Evolutionary conservation across 2,797 vertebrate genomes (phyloP).

Genomic region (Falco rusticolus): DNA sequence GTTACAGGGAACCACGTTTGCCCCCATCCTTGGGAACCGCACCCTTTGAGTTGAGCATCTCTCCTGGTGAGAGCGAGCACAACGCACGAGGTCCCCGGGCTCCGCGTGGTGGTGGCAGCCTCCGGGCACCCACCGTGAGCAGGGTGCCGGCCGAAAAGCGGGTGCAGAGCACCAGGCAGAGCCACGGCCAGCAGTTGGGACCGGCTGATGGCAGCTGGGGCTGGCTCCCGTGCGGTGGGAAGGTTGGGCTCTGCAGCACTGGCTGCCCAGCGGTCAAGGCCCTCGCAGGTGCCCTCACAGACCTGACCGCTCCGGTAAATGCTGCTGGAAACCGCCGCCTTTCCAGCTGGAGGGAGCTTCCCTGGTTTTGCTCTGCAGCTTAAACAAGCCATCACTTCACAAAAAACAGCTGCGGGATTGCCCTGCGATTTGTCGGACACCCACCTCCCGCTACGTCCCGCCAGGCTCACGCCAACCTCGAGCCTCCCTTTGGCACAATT

Average conservation of each 20-base stretch:
- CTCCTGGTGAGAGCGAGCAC: rapidly evolving
- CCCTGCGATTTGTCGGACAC: background rate
- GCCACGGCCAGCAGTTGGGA: rapidly evolving
- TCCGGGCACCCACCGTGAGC: rapidly evolving
- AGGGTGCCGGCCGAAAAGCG: rapidly evolving
- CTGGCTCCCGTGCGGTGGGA: rapidly evolving
- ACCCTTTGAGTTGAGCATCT: background rate
- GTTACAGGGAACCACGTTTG: rapidly evolving
- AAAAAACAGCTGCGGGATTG: background rate
- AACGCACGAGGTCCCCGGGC: rapidly evolving
- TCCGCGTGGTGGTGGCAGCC: rapidly evolving
- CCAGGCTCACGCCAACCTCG: background rate
- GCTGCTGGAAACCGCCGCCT: background rate
- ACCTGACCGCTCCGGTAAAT: rapidly evolving
- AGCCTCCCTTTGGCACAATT: background rate
- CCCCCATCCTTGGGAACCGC: background rate
- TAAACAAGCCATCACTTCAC: background rate
- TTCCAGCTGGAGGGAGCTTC: background rate
- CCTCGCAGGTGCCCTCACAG: rapidly evolving
- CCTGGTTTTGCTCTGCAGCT: background rate
- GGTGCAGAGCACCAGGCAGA: no score
- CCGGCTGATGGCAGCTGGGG: background rate
- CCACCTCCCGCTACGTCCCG: background rate
- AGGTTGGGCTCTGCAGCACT: rapidly evolving
- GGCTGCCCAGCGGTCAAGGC: rapidly evolving